Conservation (phyloP, 92 coral and sea anemone species). For the Zoanthus sociatus region DNA sequence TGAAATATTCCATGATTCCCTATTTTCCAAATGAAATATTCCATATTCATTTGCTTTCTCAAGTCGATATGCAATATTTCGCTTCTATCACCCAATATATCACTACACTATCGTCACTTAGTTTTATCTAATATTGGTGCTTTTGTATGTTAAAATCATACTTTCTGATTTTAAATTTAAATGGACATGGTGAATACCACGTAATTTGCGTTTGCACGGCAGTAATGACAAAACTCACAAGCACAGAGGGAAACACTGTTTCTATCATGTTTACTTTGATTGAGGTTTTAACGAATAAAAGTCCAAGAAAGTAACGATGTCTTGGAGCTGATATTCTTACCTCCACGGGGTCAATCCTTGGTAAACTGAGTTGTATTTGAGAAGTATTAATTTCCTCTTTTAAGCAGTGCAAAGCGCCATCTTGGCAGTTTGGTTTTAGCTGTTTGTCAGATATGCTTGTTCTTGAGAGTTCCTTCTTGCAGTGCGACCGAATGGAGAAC, state of each 20-base stretch:
- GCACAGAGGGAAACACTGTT: not conserved
- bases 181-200: not conserved
- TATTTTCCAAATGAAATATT: no score
- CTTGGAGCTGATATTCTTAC: conserved; percentile 28
- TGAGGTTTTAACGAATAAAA: not conserved
- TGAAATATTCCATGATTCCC: no score
- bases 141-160: not conserved
- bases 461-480: conserved; percentile 23
- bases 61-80: no score
- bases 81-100: no score
- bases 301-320: not conserved
- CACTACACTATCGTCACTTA: no score
- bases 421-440: conserved; percentile 53
- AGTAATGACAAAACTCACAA: not conserved
- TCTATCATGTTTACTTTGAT: not conserved
- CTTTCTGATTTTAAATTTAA: not conserved
- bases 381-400: not conserved
- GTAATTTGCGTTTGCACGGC: not conserved
- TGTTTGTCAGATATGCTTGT: conserved; percentile 21
- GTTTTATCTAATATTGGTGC: not conserved
- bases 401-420: conserved; percentile 37
- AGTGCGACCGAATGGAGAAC: not conserved
- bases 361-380: conserved; percentile 47
- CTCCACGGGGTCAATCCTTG: conserved; percentile 77
- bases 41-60: no score